Evolutionary conservation across 2,113 vertebrate genomes (phyloP), one percentile per base, ranked within the genome.

Genomic region (Arvicanthis niloticus): DNA sequence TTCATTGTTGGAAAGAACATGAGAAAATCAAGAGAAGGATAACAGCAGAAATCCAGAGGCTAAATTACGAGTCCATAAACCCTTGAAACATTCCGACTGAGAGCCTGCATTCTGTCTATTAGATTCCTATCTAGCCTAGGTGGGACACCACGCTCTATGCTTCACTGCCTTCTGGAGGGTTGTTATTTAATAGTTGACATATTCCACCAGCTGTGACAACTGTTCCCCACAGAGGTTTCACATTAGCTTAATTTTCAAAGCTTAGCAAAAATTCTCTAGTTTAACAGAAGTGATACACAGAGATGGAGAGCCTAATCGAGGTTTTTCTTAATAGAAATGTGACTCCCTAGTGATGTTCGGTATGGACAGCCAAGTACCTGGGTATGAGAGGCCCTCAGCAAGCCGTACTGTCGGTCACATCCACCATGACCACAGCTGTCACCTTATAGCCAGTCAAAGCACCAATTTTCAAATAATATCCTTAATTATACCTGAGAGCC

Each of bases 231-330:
- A 76, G 97, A 91, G 95, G 70, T 73, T 96, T 89, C 62, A 89
- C 89, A 76, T 95, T 75, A 91, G 91, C 92, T 96, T 96, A 95
- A 94, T 91, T 97, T 96, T 96, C 91, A 77, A 81, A 91, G 67
- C 78, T 91, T 91, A 80, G 88, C 67, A 86, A 94, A 91, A 91
- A 87, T 72, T 73, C 68, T 76, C 85, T 24, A 19, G 31, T 92
- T 70, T 88, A 60, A 51, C 62, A 75, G 73, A 93, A 85, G 8
- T 40, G 8, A 91, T n/a, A 11, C 51, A n/a, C 42, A 76, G 91
- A 91, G 91, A 87, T n/a, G 67, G 70, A 53, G 62, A 70, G 60
- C 40, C 68, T 51, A 17, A 58, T 53, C 92, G 76, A 93, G 75
- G 60, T 34, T 56, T 51, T 42, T 91, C 85, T 78, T 45, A 65